Base-by-base conservation (phyloP, 2,113 vertebrate species). In the Agelaius phoeniceus region DNA sequence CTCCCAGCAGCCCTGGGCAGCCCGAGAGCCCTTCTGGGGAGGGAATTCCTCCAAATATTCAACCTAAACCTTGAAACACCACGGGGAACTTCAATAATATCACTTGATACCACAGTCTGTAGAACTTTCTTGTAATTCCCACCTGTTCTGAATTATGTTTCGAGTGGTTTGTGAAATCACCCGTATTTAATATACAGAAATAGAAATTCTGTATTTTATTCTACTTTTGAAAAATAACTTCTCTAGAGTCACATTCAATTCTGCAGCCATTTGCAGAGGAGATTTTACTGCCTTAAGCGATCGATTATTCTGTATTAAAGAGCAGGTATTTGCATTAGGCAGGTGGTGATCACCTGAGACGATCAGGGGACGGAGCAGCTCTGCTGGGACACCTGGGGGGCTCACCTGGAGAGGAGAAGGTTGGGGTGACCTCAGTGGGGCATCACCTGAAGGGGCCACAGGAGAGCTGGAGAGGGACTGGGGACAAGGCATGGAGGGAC, bases 21-120 rank as follows among this genome's bases (percentile, higher is more conserved):
- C 51, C 83, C 21, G 44, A 3, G 44, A 20, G 44, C 19, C 44
- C 44, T 46, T 20, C 20, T 10, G 44, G 44, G 20, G 11, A 11
- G 20, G 31, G 22, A 28, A 23, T 8, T 37, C 11, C 15, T 39
- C 52, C 68, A 52, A 13, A 26, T 14, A 24, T 21, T 59, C 33
- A 13, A n/a, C 23, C 5, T 13, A 20, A 58, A 16, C 52, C 52
- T 7, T 24, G 23, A 43, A 72, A 49, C 13, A 13, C 9, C 15
- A 2, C 3, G 1, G 55, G 22, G 30, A 48, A 30, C 18, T 26
- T 8, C 8, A 39, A 7, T 13, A 13, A 46, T 4, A 13, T 15
- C 31, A 19, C 10, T 13, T 8, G 17, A 6, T 17, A 3, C 15
- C 48, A 9, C 18, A 7, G 37, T 37, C 37, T 37, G 37, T 37